These are phyloP conservation scores for Kryptolebias ocellatus DNA, from an alignment of 2,797 vertebrate genomes.

Conservation along the genomic window DNA sequence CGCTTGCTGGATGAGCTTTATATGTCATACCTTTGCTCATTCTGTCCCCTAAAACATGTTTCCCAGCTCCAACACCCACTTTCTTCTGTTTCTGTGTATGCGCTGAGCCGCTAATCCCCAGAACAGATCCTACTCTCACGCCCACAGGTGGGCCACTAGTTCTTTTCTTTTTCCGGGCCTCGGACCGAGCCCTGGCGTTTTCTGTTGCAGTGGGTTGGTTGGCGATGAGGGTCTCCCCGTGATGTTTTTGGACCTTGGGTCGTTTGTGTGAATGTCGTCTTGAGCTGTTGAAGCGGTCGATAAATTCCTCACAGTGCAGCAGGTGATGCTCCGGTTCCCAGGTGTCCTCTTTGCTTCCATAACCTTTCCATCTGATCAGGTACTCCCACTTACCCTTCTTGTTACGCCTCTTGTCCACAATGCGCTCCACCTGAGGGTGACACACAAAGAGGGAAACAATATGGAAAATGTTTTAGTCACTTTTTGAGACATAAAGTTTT, in stretches of 20 bases:
- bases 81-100: conserved; percentile 84
- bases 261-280: conserved; percentile 85
- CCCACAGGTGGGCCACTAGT: conserved; percentile 77
- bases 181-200: conserved; percentile 80
- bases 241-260: conserved; percentile 83
- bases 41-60: conserved; percentile 85
- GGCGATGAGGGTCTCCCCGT: conserved; percentile 50
- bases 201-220: conserved; percentile 80
- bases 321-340: conserved; percentile 97
- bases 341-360: conserved; percentile 94
- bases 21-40: conserved; percentile 89
- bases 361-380: conserved; percentile 97
- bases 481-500: neutral
- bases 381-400: conserved; percentile 99
- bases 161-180: conserved; percentile 89
- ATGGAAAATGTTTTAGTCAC: conserved; percentile 9
- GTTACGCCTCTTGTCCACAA: conserved; percentile 97
- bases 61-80: conserved; percentile 65
- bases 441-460: conserved; percentile 23
- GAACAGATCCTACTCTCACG: conserved; percentile 55
- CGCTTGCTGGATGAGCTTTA: conserved; percentile 85
- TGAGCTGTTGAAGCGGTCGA: conserved; percentile 94
- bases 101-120: conserved; percentile 49
- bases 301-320: conserved; percentile 96
- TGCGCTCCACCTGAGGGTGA: conserved; percentile 90